Conservation (phyloP, 2,888 invertebrate species). For the Diploptera punctata region DNA sequence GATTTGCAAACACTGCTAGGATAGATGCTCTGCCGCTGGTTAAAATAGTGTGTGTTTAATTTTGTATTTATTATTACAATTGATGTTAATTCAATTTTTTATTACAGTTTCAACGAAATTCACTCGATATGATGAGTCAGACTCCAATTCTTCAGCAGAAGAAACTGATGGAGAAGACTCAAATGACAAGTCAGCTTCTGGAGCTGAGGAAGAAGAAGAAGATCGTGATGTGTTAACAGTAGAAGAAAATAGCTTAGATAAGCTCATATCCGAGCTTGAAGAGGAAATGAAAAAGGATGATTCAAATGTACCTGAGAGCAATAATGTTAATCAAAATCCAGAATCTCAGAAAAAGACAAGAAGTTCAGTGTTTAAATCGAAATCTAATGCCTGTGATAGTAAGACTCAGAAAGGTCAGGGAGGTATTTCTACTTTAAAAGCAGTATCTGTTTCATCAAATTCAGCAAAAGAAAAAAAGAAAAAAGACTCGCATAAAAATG, state of each 20-base stretch:
- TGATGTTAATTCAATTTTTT: not conserved
- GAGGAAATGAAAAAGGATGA: slow-evolving; percentile 52
- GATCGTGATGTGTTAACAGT: slow-evolving; percentile 37
- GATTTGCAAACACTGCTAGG: too few relatives aligned
- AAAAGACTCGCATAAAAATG: not conserved
- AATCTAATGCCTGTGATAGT: slow-evolving; percentile 6
- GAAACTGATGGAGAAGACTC: slow-evolving; percentile 44
- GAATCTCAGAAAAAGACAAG: not conserved
- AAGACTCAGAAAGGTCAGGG: not conserved
- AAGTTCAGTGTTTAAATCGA: too few relatives aligned
- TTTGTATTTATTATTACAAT: not conserved
- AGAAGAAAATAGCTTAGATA: slow-evolving; percentile 59
- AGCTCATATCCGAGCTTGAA: slow-evolving; percentile 61
- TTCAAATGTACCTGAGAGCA: not conserved
- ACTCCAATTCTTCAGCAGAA: slow-evolving; percentile 56
- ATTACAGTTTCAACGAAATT: slow-evolving; percentile 56
- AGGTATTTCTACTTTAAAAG: too few relatives aligned
- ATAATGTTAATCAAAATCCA: not conserved
- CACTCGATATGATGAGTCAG: slow-evolving; percentile 56
- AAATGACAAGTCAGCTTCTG: slow-evolving; percentile 44
- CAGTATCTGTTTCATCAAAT: not conserved
- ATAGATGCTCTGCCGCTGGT: too few relatives aligned
- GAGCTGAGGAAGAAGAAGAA: slow-evolving; percentile 47
- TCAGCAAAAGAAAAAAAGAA: not conserved
- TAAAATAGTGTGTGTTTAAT: too few relatives aligned